These are phyloP conservation scores for Ptychoptera albimana DNA, from an alignment of 2,888 invertebrate genomes.

Conservation along the genomic window DNA sequence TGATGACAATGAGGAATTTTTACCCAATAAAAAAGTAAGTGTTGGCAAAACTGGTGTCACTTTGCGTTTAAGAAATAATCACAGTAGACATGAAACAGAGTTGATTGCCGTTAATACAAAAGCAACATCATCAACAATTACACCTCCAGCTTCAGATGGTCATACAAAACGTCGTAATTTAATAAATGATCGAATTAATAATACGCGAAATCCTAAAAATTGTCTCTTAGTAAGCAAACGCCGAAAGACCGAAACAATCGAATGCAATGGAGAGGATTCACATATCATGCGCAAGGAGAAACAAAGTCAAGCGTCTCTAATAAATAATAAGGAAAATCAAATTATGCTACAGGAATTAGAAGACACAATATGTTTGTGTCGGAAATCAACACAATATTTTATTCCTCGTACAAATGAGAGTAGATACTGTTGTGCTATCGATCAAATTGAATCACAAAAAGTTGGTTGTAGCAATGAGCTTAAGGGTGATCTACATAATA, in stretches of 20 bases:
- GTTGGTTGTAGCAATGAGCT: constrained; percentile 68
- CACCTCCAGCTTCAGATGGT: neutral
- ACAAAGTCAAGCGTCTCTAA: neutral
- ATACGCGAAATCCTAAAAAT: neutral
- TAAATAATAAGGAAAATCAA: neutral
- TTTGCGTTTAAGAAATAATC: constrained; percentile 19
- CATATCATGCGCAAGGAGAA: neutral
- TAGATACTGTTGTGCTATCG: constrained; percentile 59
- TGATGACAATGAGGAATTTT: constrained; percentile 30
- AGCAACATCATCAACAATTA: neutral
- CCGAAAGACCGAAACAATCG: too few species aligned
- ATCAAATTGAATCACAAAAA: constrained; percentile 53
- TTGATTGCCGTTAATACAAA: neutral
- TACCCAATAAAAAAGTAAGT: constrained; percentile 21
- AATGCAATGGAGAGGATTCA: too few species aligned
- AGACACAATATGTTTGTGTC: constrained; percentile 33
- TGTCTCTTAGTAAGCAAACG: too few species aligned
- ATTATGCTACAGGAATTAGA: constrained; percentile 1
- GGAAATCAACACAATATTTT: constrained; percentile 34
- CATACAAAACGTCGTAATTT: neutral
- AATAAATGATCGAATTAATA: neutral
- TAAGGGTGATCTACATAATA: constrained; percentile 36
- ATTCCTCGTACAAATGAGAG: constrained; percentile 37
- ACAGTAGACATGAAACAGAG: neutral
- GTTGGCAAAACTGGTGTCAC: constrained; percentile 28